Percentiles rank a stretch among this genome's conserved stretches.
phyloP scores from a whole-genome alignment of 1,140 invertebrate species.

The Meloidogyne floridensis region DNA sequence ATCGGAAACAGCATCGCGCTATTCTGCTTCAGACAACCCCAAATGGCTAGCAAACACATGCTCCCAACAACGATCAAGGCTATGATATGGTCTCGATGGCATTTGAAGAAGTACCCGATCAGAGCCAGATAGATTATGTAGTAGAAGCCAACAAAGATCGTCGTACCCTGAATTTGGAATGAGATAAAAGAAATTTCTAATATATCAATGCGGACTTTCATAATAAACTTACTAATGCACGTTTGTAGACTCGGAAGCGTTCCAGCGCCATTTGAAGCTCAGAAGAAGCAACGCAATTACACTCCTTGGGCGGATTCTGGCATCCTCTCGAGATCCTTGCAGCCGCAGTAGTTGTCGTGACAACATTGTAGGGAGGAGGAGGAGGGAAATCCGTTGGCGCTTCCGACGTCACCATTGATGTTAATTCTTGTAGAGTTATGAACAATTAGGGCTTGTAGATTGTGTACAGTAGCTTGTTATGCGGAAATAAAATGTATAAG shows the following conservation, averaged over 20 bases:
- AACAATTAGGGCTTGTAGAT: background rate
- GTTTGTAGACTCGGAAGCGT: background rate
- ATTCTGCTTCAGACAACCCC: background rate
- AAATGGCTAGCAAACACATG: background rate
- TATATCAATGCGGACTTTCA: too few relatives aligned
- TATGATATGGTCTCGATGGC: background rate
- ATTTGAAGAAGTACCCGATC: background rate
- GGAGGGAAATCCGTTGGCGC: background rate
- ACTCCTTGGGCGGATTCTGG: background rate
- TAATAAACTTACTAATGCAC: background rate
- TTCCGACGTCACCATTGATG: background rate
- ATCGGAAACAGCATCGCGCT: background rate
- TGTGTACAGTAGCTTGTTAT: background rate
- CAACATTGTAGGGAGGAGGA: background rate
- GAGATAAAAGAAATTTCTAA: too few relatives aligned
- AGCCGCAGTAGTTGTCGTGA: background rate
- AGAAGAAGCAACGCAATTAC: background rate
- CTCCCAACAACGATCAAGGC: background rate
- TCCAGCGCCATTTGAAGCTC: background rate
- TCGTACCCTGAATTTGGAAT: background rate
- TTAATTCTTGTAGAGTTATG: background rate
- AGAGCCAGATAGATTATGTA: background rate
- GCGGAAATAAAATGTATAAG: background rate
- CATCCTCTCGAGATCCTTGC: background rate
- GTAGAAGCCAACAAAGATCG: slow-evolving; percentile 1